phyloP scores from a whole-genome alignment of 2,888 invertebrate genomes.

The Platycheirus albimanus region DNA sequence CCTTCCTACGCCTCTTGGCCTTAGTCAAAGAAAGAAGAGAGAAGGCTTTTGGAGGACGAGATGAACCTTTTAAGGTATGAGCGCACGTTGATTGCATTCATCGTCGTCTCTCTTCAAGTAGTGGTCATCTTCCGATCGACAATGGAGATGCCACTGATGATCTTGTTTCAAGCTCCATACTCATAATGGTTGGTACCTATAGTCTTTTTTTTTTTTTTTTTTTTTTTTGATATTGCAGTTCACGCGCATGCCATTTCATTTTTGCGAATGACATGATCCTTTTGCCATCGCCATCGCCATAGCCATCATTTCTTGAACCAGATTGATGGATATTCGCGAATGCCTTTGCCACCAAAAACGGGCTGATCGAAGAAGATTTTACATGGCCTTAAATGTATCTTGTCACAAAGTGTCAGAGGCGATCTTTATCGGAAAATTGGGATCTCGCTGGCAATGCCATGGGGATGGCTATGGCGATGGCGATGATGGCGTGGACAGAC shows the following conservation, averaged over 20 bases:
- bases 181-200: constrained; percentile 25
- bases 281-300: no score
- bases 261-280: constrained; percentile 72
- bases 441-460: constrained; percentile 65
- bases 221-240: constrained; percentile 19
- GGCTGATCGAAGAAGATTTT: constrained; percentile 70
- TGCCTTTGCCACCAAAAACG: constrained; percentile 68
- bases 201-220: constrained; percentile 16
- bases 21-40: no score
- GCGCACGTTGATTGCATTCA: constrained; percentile 68
- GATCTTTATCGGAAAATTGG: constrained; percentile 75
- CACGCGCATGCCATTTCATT: constrained; percentile 72
- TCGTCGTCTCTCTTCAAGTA: constrained; percentile 12
- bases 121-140: constrained; percentile 41
- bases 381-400: constrained; percentile 74
- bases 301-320: constrained; percentile 38
- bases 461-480: no score
- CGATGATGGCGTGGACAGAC: constrained; percentile 21
- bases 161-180: constrained; percentile 65
- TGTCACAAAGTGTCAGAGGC: constrained; percentile 74
- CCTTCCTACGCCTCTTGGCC: constrained; percentile 22
- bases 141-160: constrained; percentile 52
- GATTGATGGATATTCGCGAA: constrained; percentile 72
- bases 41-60: constrained; percentile 37
- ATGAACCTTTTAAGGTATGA: constrained; percentile 68